Evolutionary conservation across 2,113 vertebrate species (phyloP).

Genomic region (Pyrgilauda ruficollis): DNA sequence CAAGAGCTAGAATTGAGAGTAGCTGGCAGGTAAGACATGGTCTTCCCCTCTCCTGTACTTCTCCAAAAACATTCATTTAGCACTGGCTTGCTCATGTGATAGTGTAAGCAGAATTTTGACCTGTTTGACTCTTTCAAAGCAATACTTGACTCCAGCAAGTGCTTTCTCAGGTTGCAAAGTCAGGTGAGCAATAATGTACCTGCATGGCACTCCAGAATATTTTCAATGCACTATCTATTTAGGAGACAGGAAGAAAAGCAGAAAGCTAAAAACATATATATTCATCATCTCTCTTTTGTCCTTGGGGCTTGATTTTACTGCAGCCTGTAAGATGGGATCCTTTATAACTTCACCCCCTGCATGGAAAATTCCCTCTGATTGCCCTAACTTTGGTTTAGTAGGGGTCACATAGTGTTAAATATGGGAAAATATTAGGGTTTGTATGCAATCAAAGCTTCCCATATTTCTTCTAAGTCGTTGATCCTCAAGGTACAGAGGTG

Average conservation of each 20-base stretch:
- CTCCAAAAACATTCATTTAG: neutral
- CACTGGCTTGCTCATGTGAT: neutral
- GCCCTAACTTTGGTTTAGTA: neutral
- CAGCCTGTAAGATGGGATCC: neutral
- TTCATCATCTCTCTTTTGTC: neutral
- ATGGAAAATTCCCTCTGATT: neutral
- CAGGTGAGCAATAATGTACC: neutral
- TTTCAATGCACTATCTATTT: neutral
- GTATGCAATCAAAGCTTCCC: neutral
- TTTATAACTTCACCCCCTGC: neutral
- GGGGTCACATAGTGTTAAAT: accelerated
- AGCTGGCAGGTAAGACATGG: neutral
- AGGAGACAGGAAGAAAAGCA: neutral
- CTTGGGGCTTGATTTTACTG: neutral
- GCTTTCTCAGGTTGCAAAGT: neutral
- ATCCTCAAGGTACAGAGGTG: neutral
- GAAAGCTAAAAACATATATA: neutral
- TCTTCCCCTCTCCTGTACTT: neutral
- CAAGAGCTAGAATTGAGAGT: neutral
- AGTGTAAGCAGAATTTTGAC: neutral
- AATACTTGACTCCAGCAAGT: neutral
- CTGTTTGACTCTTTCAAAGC: neutral
- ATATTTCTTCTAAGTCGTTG: neutral
- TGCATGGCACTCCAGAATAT: neutral
- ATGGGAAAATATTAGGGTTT: neutral